Evolutionary conservation across 1,140 invertebrate genomes (phyloP).

Genomic region (Drosophila punjabiensis): DNA sequence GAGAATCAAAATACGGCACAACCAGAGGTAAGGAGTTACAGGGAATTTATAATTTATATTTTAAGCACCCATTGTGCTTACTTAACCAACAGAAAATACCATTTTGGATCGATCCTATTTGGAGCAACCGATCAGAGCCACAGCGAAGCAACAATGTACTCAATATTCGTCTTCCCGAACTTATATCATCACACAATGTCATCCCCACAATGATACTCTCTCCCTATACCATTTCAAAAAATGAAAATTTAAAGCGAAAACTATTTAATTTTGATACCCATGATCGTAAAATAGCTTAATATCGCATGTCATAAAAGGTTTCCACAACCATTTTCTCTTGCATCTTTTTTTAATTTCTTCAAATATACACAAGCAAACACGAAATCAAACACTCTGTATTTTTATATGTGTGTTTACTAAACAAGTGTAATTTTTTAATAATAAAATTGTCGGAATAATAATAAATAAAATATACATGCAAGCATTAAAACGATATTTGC

Average conservation of each 20-base stretch:
- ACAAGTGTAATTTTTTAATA: background rate
- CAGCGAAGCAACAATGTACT: constrained; percentile 52
- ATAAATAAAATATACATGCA: too few relatives aligned
- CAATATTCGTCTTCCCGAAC: constrained; percentile 69
- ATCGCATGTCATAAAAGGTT: background rate
- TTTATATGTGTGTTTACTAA: background rate
- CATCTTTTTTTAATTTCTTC: background rate
- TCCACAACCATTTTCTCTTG: background rate
- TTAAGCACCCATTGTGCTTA: background rate
- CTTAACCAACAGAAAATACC: constrained; percentile 61
- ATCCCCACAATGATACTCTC: constrained; percentile 69
- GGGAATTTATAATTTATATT: background rate
- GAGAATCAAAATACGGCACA: constrained; percentile 85
- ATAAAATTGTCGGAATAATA: too few relatives aligned
- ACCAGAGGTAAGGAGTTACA: constrained; percentile 63
- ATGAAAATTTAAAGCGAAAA: constrained; percentile 78
- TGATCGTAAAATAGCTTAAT: constrained; percentile 79
- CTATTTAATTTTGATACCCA: constrained; percentile 78
- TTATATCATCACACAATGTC: constrained; percentile 62
- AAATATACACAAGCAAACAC: background rate
- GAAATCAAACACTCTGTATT: background rate
- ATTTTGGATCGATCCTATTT: constrained; percentile 83
- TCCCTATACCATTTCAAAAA: constrained; percentile 79
- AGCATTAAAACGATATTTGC: too few relatives aligned
- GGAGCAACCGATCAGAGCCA: constrained; percentile 60